Evolutionary conservation across 2,888 invertebrate genomes (phyloP).

Genomic region (Cheiracanthium punctorium): DNA sequence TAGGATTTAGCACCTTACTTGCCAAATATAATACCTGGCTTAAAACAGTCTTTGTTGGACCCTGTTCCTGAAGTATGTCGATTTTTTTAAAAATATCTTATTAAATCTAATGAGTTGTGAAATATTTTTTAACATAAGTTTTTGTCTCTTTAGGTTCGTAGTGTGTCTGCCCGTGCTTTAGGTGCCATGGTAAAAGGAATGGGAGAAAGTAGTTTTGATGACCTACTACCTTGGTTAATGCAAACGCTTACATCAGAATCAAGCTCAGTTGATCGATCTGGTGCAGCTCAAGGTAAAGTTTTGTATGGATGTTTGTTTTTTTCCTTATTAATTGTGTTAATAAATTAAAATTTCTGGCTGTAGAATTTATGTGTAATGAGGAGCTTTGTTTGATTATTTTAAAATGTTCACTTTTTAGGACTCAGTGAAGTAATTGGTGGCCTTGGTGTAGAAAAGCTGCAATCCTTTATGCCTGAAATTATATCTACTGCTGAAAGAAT

Average conservation of each 20-base stretch:
- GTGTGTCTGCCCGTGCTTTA: slow-evolving; percentile 95
- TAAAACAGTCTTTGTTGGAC: slow-evolving; percentile 95
- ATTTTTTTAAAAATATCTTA: slow-evolving; percentile 7
- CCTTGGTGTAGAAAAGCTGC: slow-evolving; percentile 93
- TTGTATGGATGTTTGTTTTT: background rate
- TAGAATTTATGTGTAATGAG: too few relatives aligned
- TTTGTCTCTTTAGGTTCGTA: slow-evolving; percentile 82
- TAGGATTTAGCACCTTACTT: slow-evolving; percentile 94
- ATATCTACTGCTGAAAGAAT: slow-evolving; percentile 93
- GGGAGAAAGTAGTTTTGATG: slow-evolving; percentile 96
- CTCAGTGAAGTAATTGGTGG: slow-evolving; percentile 98
- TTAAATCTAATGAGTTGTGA: background rate
- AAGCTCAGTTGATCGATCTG: slow-evolving; percentile 94
- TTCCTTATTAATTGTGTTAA: too few relatives aligned
- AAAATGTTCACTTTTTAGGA: slow-evolving; percentile 76
- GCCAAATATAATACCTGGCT: slow-evolving; percentile 95
- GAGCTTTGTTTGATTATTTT: too few relatives aligned
- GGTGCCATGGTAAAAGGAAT: slow-evolving; percentile 98
- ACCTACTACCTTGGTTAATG: slow-evolving; percentile 98
- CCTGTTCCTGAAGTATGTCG: slow-evolving; percentile 92
- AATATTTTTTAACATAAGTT: background rate
- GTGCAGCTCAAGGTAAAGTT: slow-evolving; percentile 87
- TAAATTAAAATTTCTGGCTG: too few relatives aligned
- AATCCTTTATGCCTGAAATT: slow-evolving; percentile 97
- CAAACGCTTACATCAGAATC: slow-evolving; percentile 95